Evolutionary conservation across 2,888 invertebrate species (phyloP), one percentile per base, ranked within the genome.

Genomic region (Limenitis camilla): DNA sequence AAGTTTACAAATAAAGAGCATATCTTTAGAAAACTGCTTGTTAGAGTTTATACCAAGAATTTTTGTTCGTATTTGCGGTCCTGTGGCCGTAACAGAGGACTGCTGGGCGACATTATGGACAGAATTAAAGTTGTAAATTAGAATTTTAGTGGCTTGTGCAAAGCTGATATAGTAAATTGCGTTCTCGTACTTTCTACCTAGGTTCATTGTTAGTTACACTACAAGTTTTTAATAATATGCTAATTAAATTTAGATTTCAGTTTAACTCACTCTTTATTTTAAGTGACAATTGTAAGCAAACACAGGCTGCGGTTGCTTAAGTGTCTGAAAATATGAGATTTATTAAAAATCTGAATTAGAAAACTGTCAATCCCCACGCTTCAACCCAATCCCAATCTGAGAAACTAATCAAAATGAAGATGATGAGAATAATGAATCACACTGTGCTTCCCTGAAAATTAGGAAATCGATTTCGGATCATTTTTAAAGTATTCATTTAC

Each of bases 61-160:
- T 49, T 50, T 50, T 44, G 44, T 39, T 50, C 29, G 31, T 30
- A 43, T 52, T 52, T 45, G 52, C 31, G 45, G 45, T 45, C n/a
- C 10, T 27, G 31, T 32, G 29, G 44, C 32, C 27, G 46, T 38
- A 40, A 35, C 29, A 19, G 42, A 41, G 46, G 46, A 29, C 41
- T 47, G 40, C 32, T 47, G 19, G 41, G 52, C 47, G 33, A 42
- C 47, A 42, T 46, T 43, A 43, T 42, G 46, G 10, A 47, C 31
- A 28, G 52, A 47, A 52, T 47, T 42, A 52, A 52, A 52, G 40
- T 36, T 30, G 35, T 19, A 40, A 43, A 51, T 46, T 39, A 39
- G 42, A 42, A 38, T 8, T 53, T 41, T 42, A 46, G 50, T 41
- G 41, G 32, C 50, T 11, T 43, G 27, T 30, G 28, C 27, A n/a